Percentiles rank a stretch among this genome's conserved stretches.
Conservation (phyloP, 2,888 invertebrate species). For the Boloria euphrosyne region DNA sequence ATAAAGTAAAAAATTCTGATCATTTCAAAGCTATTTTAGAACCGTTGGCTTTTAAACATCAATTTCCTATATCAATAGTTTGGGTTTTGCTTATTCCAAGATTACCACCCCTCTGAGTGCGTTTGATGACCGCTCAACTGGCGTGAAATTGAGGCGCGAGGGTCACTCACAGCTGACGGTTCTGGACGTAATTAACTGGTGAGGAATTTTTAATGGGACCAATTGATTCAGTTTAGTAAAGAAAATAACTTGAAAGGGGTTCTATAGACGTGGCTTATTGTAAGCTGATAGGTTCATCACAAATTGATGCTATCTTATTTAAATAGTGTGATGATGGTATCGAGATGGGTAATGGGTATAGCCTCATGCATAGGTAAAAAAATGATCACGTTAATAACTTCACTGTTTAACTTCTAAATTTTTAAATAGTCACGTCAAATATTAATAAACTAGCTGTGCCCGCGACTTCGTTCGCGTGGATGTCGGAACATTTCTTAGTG, state of each 20-base stretch:
- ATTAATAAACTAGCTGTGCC: too few relatives aligned
- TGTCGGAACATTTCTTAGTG: too few relatives aligned
- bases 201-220: slow-evolving; percentile 29
- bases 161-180: slow-evolving; percentile 54
- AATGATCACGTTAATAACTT: too few relatives aligned
- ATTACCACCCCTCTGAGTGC: slow-evolving; percentile 51
- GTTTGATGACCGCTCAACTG: slow-evolving; percentile 70
- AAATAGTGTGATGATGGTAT: too few relatives aligned
- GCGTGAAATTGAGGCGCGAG: slow-evolving; percentile 68
- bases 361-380: too few relatives aligned
- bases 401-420: too few relatives aligned
- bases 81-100: slow-evolving; percentile 31
- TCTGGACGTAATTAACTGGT: slow-evolving; percentile 39
- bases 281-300: too few relatives aligned
- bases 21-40: neutral
- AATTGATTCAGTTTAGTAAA: slow-evolving; percentile 21
- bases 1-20: neutral
- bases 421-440: too few relatives aligned
- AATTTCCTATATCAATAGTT: slow-evolving; percentile 19
- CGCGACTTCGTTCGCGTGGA: too few relatives aligned
- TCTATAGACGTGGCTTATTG: neutral
- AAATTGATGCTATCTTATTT: too few relatives aligned
- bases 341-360: too few relatives aligned
- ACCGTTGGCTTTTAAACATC: neutral
- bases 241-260: neutral